phyloP scores from a whole-genome alignment of 2,113 vertebrate genomes.

The Agapornis roseicollis region DNA sequence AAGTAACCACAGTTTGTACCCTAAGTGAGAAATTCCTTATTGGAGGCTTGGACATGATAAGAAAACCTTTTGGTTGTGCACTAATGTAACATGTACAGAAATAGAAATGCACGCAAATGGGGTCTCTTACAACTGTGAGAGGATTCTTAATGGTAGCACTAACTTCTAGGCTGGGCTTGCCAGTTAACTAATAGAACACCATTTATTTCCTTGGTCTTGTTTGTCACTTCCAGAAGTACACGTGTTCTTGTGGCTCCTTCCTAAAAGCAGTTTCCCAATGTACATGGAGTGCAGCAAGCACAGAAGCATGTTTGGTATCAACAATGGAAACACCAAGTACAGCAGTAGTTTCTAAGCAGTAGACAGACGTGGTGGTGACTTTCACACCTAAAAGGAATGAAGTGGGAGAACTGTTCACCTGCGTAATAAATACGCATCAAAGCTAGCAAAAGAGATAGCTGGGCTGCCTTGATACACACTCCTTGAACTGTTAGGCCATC shows the following conservation, averaged over 20 bases:
- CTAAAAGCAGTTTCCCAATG: neutral
- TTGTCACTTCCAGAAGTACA: neutral
- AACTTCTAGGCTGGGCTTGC: neutral
- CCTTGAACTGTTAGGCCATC: neutral
- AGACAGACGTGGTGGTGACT: neutral
- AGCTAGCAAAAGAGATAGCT: neutral
- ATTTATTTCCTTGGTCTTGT: neutral
- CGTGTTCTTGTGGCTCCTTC: neutral
- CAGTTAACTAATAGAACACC: neutral
- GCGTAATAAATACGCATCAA: neutral
- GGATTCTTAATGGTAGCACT: neutral
- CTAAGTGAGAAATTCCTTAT: neutral
- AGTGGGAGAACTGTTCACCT: neutral
- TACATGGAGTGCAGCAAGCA: accelerated
- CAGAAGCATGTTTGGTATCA: neutral
- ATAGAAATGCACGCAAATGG: neutral
- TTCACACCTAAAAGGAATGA: neutral
- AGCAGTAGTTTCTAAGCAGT: neutral
- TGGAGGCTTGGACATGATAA: neutral
- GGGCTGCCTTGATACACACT: no score
- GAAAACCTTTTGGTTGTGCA: accelerated
- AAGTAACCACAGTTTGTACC: neutral
- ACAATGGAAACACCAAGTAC: no score
- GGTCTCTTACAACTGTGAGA: neutral
- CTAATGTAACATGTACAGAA: neutral